Evolutionary conservation across 2,113 vertebrate species (phyloP).

Genomic region (Procavia capensis): DNA sequence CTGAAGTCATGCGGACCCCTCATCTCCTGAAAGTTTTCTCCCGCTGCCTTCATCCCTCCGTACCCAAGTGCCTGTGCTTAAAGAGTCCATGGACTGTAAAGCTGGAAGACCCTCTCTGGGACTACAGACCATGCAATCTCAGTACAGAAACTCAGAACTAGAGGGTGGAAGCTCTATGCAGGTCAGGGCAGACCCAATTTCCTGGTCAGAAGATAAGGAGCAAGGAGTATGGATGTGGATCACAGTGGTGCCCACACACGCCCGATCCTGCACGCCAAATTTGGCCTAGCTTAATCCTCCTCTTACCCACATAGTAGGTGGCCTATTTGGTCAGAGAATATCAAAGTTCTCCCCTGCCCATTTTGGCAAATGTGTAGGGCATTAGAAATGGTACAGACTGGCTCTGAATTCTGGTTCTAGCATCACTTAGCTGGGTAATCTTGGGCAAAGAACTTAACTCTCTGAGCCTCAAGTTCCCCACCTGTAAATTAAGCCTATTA

Average conservation of each 20-base stretch:
- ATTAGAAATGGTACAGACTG: neutral
- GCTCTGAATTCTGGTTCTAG: neutral
- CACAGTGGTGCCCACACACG: rapidly evolving
- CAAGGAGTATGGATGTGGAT: no score
- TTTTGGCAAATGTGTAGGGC: neutral
- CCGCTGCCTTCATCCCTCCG: no score
- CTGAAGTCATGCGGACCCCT: neutral
- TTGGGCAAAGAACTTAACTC: no score
- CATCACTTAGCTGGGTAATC: neutral
- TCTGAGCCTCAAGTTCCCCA: no score
- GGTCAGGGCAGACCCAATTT: neutral
- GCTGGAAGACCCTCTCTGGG: neutral
- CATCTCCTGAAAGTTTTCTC: neutral
- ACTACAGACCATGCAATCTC: neutral
- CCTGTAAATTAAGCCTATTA: neutral
- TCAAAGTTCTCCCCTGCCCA: neutral
- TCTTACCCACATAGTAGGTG: neutral
- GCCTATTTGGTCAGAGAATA: neutral
- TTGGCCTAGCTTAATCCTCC: neutral
- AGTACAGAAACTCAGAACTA: neutral
- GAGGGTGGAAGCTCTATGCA: neutral
- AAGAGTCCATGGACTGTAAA: neutral
- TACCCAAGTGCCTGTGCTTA: neutral
- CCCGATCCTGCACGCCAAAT: rapidly evolving
- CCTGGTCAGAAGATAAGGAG: neutral